Evolutionary conservation across 2,888 invertebrate genomes (phyloP).

Genomic region (Penaeus monodon): DNA sequence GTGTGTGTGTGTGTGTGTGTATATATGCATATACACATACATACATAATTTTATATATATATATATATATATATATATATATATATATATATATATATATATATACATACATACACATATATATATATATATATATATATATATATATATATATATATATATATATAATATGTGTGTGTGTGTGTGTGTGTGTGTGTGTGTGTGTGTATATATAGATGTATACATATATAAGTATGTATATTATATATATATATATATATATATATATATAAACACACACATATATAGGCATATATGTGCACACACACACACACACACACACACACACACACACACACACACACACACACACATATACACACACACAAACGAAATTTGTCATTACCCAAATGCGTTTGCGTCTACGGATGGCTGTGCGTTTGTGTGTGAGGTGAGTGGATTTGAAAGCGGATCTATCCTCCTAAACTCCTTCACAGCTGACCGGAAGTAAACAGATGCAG

Average conservation of each 20-base stretch:
- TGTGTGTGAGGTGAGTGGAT: too few relatives aligned
- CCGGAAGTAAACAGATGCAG: too few relatives aligned
- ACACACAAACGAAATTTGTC: not conserved
- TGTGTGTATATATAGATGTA: not conserved
- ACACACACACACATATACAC: not conserved
- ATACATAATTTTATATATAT: too few relatives aligned
- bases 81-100: not conserved
- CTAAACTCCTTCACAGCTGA: too few relatives aligned
- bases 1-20: not conserved
- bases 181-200: not conserved
- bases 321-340: not conserved
- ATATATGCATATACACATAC: constrained; percentile 4
- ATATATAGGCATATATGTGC: too few relatives aligned
- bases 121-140: not conserved
- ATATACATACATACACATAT: not conserved
- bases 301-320: not conserved
- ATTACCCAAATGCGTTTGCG: too few relatives aligned
- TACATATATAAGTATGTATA: constrained; percentile 6
- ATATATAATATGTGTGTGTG: not conserved
- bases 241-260: constrained; percentile 10
- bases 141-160: not conserved
- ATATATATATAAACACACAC: constrained; percentile 3
- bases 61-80: not conserved
- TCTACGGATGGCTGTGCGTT: too few relatives aligned
- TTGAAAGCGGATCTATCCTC: too few relatives aligned